Conservation (phyloP, 2,113 vertebrate species). For the Hystrix brachyura region DNA sequence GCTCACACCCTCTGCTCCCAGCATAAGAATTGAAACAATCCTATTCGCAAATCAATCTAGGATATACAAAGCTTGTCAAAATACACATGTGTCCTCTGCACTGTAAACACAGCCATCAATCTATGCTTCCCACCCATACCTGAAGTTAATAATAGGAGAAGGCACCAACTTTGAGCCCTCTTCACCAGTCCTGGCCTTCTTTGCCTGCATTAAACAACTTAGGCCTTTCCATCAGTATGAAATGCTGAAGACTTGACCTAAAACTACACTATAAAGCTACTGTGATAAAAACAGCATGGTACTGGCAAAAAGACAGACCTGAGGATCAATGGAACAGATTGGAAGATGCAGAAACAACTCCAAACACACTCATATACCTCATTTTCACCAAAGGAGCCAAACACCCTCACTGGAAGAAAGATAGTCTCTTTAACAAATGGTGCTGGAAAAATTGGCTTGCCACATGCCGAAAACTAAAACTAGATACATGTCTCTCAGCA, state of each 20-base stretch:
- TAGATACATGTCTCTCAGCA: too few species aligned
- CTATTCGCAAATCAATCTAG: background rate
- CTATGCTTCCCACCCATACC: rapidly evolving
- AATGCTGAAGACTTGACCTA: background rate
- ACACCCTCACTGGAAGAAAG: too few species aligned
- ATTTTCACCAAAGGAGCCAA: too few species aligned
- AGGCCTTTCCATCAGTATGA: background rate
- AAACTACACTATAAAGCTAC: too few species aligned
- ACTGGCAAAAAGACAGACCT: too few species aligned
- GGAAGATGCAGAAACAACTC: too few species aligned
- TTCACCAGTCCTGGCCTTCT: background rate
- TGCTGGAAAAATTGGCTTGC: too few species aligned
- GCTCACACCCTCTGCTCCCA: background rate
- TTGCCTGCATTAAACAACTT: background rate
- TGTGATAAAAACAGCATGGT: too few species aligned
- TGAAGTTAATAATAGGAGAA: background rate
- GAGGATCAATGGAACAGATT: too few species aligned
- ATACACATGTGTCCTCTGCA: background rate
- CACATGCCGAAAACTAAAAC: too few species aligned
- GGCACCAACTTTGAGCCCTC: background rate
- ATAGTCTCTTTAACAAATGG: too few species aligned
- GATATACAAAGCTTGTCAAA: background rate
- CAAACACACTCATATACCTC: too few species aligned
- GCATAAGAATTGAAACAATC: background rate
- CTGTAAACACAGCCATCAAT: rapidly evolving